Evolutionary conservation across 2,888 invertebrate species (phyloP), one percentile per base, ranked within the genome.

Genomic region (Chymomyza fuscimana): DNA sequence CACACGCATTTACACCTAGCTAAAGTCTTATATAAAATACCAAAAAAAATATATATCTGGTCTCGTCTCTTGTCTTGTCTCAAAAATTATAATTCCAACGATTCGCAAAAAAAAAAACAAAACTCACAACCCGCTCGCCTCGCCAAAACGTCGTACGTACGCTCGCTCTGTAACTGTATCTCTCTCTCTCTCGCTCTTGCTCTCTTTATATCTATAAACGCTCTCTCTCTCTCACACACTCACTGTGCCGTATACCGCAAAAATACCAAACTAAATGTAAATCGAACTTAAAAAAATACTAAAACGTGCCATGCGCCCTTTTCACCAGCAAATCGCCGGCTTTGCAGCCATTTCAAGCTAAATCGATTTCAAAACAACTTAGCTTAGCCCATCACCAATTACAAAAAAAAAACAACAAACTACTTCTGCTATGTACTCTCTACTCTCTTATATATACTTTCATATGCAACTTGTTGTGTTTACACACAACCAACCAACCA

Each of bases 361-460:
- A 68, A 70, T 66, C 54, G 66, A 50, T 67, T 19, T 58, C 54
- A 70, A 58, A 70, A 67, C 63, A 73, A 76, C 64, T 79, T 79
- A 74, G 78, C 66, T 61, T 73, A 77, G 76, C 67, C 79, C 86
- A 87, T 87, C 81, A 73, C 76, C 69, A 70, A 66, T 51, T 69
- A 70, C 58, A 50, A 19, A 29, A 66, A 50, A 16, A 65, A 61
- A 65, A 32, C 32, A 32, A 32, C 32, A 9, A 68, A 69, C 63
- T 69, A 81, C 73, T 72, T 70, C 72, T 67, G 76, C 74, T 75
- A 72, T 79, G 66, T 72, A 62, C 58, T 78, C 68, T 76, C 67
- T 69, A 60, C 59, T 72, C 63, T 76, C 73, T 76, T 81, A 73
- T 82, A 78, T 83, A 54, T 58, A 81, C 79, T 89, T 88, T 87